Base-by-base conservation (phyloP, 2,113 vertebrate genomes). In the Xyrauchen texanus region DNA sequence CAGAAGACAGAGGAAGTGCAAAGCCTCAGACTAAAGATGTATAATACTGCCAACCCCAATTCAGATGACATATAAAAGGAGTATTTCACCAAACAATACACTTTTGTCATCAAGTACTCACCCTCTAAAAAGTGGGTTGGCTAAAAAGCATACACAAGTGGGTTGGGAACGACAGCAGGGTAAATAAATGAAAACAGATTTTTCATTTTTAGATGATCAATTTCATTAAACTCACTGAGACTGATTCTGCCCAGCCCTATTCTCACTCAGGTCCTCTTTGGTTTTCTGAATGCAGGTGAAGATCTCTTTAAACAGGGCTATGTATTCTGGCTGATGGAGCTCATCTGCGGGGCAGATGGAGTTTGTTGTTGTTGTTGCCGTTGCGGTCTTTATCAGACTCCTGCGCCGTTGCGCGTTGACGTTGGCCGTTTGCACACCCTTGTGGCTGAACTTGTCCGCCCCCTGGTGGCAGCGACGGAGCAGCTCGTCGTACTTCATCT, bases 241-340 rank as follows among this genome's bases (percentile, higher is more conserved):
- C 21, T 34, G 1, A 1, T 34, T 34, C 21, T 34, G 21, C 21
- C 21, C 21, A 11, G 47, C 86, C 87, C 90, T 91, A 83, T 94
- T 95, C 78, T 94, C 91, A n/a, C 93, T 90, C 81, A 98, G 95
- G 89, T 98, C 96, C 84, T 95, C 94, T 90, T 96, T 97, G 64
- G 95, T 98, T 90, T 96, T 97, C 86, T 93, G 93, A 88, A 99
- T 98, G 83, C 96, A 95, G 64, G 90, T 97, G 88, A 99, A 99
- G 88, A 99, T 97, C 90, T 99, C 94, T 84, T 94, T 92, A 88
- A 99, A 99, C 51, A 99, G 95, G 9, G 89, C 92, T 88, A 97
- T 98, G 87, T 99, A 99, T 85, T 98, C 96, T 0, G 95, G 95
- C 16, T 93, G 87, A 53, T 88, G 47, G 83, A 69, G 5, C 73